These are phyloP conservation scores for Tipula lateralis DNA, from an alignment of 2,888 invertebrate species.

Conservation along the genomic window DNA sequence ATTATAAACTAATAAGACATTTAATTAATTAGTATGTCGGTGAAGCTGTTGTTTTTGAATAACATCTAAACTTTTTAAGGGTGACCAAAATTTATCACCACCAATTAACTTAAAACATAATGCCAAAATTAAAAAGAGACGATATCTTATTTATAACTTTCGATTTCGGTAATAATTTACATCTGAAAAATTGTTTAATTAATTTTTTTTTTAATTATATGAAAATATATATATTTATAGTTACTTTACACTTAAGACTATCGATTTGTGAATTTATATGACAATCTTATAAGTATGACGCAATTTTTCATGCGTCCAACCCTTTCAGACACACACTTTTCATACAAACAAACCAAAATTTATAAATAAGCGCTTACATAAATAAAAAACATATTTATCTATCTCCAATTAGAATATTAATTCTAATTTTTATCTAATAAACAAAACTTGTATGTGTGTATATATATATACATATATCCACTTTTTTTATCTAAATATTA, in stretches of 20 bases:
- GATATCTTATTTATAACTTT: neutral
- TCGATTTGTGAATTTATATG: neutral
- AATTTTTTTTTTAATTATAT: neutral
- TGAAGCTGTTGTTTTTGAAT: neutral
- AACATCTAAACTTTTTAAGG: neutral
- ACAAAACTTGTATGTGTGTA: neutral
- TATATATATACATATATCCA: neutral
- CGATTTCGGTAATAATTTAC: neutral
- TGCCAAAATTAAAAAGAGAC: neutral
- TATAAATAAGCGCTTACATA: neutral
- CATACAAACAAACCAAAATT: neutral
- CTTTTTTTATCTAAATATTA: neutral
- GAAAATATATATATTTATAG: neutral
- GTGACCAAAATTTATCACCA: neutral
- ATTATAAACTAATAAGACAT: neutral
- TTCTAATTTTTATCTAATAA: neutral
- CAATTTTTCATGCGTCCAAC: neutral
- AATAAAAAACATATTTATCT: neutral
- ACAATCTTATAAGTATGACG: neutral
- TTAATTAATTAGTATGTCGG: neutral
- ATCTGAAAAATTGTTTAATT: constrained; percentile 1
- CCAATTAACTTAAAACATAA: neutral
- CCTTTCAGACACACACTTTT: neutral
- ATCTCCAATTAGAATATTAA: neutral
- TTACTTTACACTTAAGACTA: neutral